phyloP scores from a whole-genome alignment of 2,113 vertebrate species.

The Opisthocomus hoazin region DNA sequence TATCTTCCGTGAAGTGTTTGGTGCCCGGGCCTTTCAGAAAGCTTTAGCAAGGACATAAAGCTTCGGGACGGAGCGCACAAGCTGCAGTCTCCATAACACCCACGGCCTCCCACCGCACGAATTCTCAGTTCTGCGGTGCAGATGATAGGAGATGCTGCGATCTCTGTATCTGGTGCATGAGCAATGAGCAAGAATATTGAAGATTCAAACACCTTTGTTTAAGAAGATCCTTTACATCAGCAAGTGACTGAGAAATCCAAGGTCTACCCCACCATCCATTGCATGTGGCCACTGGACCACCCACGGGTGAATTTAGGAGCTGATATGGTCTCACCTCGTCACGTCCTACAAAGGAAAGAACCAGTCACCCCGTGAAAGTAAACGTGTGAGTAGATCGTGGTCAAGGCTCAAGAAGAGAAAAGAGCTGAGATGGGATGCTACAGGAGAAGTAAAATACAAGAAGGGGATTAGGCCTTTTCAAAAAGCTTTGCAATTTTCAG shows the following conservation, averaged over 20 bases:
- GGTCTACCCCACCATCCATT: no score
- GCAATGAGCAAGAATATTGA: neutral
- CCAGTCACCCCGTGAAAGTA: rapidly evolving
- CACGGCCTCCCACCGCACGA: neutral
- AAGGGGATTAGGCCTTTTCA: neutral
- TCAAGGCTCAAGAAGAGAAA: neutral
- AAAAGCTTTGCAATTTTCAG: neutral
- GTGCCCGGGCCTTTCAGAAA: neutral
- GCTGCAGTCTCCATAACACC: neutral
- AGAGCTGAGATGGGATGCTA: neutral
- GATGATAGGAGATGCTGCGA: neutral
- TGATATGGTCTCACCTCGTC: neutral
- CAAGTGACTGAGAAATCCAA: neutral
- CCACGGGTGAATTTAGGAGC: neutral
- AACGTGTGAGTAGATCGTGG: neutral
- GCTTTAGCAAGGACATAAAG: neutral
- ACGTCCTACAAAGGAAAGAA: neutral
- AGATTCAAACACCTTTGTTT: neutral
- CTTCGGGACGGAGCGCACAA: rapidly evolving
- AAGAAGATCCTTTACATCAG: neutral
- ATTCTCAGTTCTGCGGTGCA: neutral
- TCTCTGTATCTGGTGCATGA: neutral
- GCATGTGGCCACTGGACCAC: neutral
- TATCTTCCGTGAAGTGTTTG: neutral
- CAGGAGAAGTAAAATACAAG: neutral